Evolutionary conservation across 2,888 invertebrate genomes (phyloP).

Genomic region (Subacronicta megacephala): DNA sequence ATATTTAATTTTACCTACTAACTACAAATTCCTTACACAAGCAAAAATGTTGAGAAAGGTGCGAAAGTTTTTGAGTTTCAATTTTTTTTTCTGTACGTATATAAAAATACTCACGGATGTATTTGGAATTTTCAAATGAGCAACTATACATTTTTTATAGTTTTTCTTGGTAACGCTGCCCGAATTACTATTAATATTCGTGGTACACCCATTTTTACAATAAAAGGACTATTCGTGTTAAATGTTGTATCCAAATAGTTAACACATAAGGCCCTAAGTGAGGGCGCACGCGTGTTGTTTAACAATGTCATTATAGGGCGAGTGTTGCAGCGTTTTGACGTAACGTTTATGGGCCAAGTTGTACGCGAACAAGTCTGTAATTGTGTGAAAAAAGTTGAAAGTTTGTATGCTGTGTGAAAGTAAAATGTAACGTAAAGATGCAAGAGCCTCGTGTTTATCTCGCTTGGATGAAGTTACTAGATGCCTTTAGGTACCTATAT

Average conservation of each 20-base stretch:
- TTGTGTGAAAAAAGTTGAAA: slow-evolving; percentile 11
- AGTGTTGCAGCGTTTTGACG: slow-evolving; percentile 3
- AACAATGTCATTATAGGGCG: slow-evolving; percentile 25
- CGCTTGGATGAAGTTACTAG: neutral
- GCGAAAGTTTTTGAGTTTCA: too few species aligned
- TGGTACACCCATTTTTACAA: slow-evolving; percentile 17
- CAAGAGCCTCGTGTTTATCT: neutral
- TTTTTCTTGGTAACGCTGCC: slow-evolving; percentile 6
- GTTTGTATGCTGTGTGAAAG: slow-evolving; percentile 7
- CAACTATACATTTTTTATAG: neutral
- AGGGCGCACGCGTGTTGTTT: slow-evolving; percentile 39
- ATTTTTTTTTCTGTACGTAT: too few species aligned
- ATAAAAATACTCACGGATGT: too few species aligned
- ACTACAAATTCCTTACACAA: too few species aligned
- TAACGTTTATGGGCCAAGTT: slow-evolving; percentile 3
- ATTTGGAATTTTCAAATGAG: too few species aligned
- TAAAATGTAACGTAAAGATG: neutral
- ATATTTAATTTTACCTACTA: too few species aligned
- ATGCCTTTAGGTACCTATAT: too few species aligned
- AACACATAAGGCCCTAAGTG: slow-evolving; percentile 29
- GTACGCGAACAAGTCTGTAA: slow-evolving; percentile 4
- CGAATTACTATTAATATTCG: slow-evolving; percentile 5
- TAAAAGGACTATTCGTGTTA: slow-evolving; percentile 30
- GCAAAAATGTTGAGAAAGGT: too few species aligned
- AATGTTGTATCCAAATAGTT: slow-evolving; percentile 33